Base-by-base conservation (phyloP, 2,797 vertebrate genomes). In the Phataginus tetradactyla region DNA sequence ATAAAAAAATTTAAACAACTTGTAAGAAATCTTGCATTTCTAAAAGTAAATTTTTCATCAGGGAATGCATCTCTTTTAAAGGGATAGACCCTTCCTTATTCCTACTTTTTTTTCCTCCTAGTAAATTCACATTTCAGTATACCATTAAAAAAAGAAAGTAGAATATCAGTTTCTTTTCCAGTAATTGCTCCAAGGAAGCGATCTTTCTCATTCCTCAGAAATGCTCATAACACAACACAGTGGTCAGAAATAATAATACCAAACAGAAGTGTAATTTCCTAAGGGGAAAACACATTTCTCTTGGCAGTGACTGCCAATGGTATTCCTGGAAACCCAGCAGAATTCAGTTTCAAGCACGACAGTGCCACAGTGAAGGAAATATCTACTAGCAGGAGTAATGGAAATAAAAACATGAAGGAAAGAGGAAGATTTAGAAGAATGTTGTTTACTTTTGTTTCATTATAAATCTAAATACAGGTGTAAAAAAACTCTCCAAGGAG, bases 211-310 rank as follows among this genome's bases (percentile, higher is more conserved):
- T 95, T 97, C 96, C 79, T 98, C 97, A 97, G 92, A 97, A 97
- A 94, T 87, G 97, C 49, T 94, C 79, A 88, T 75, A 96, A 97
- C 95, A 97, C 85, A 98, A 97, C 96, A 97, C 95, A 96, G 97
- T 95, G 98, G 94, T 95, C 96, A 98, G 97, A 98, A 98, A 96
- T 95, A 98, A 97, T 97, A 98, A 98, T 97, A 98, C 98, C 98
- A 98, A 98, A 96, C 45, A 97, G 95, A 95, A 97, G 86, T 93
- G 97, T 98, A 97, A 98, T 98, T 98, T 98, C 98, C 98, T 98
- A 97, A 34, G 97, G 97, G 94, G 86, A 97, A 98, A 98, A 98
- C 96, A 96, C 98, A 95, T 98, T 98, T 98, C 94, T 98, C 94
- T 97, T 20, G 34, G 97, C 96, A 98, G 96, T 94, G 97, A 96